These are phyloP conservation scores for Halichoerus grypus DNA, from an alignment of 2,113 vertebrate genomes.

Conservation along the genomic window DNA sequence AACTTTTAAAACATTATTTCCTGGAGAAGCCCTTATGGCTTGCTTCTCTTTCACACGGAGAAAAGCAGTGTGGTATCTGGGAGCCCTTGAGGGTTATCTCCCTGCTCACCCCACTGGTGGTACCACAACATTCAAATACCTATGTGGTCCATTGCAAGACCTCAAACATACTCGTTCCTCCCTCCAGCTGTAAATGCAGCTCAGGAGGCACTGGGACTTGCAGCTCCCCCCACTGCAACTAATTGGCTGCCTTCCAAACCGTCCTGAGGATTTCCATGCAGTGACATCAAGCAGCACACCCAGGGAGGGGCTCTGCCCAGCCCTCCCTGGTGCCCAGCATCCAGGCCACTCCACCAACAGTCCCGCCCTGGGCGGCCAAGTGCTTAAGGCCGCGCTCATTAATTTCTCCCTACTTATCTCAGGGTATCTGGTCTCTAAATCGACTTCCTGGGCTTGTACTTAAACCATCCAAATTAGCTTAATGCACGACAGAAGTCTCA, in stretches of 20 bases:
- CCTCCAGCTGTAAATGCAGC: accelerated
- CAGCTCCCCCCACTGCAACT: accelerated
- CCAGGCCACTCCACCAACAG: accelerated
- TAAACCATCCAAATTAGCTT: neutral
- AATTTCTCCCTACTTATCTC: neutral
- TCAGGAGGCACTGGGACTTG: no score
- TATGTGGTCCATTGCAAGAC: accelerated
- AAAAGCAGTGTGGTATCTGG: accelerated
- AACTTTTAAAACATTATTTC: neutral
- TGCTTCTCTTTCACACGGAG: neutral
- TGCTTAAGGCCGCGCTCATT: neutral
- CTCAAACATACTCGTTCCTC: accelerated
- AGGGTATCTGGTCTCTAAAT: neutral
- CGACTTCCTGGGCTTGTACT: neutral
- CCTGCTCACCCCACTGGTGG: accelerated
- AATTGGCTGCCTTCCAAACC: accelerated
- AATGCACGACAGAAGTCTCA: neutral
- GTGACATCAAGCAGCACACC: neutral
- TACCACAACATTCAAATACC: accelerated
- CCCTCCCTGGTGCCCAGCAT: neutral
- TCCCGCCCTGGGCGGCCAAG: neutral
- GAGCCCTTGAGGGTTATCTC: accelerated
- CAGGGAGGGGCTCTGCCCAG: neutral
- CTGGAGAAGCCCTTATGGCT: neutral
- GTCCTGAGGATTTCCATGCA: accelerated